Conservation (phyloP, 2,797 vertebrate genomes). For the Cirrhinus mrigala region DNA sequence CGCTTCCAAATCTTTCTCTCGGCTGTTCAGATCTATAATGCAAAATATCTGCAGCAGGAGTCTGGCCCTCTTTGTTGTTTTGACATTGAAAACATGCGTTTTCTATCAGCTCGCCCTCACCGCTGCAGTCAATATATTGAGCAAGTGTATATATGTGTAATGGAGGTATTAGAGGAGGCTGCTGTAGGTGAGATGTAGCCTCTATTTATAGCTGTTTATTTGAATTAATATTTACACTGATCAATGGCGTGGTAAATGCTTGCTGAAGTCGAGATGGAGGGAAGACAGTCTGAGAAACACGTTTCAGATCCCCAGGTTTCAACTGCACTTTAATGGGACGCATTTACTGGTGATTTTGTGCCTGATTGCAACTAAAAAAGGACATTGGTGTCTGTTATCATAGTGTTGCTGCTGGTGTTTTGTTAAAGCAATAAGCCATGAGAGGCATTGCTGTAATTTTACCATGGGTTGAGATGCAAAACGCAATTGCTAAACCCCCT, state of each 20-base stretch:
- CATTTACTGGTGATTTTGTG: background rate
- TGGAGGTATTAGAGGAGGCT: constrained; percentile 54
- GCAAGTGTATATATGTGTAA: constrained; percentile 50
- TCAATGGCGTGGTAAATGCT: constrained; percentile 38
- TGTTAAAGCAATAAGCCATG: background rate
- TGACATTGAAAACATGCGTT: constrained; percentile 58
- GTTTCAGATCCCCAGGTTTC: background rate
- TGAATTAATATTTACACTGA: constrained; percentile 50
- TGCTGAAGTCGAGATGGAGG: constrained; percentile 38
- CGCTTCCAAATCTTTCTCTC: constrained; percentile 29
- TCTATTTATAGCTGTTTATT: constrained; percentile 59
- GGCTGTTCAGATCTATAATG: constrained; percentile 62
- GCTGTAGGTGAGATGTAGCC: constrained; percentile 52
- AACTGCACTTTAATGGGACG: background rate
- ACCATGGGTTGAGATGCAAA: background rate
- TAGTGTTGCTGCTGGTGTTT: background rate
- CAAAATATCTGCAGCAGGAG: constrained; percentile 52
- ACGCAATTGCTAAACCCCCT: background rate
- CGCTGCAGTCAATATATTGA: constrained; percentile 55
- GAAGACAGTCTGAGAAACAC: constrained; percentile 15
- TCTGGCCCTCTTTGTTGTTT: constrained; percentile 51
- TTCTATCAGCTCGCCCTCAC: constrained; percentile 47
- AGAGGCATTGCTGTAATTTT: background rate
- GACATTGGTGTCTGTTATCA: background rate
- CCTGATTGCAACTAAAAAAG: background rate